Base-by-base conservation (phyloP, 2,113 vertebrate species). In the Sturnira hondurensis region DNA sequence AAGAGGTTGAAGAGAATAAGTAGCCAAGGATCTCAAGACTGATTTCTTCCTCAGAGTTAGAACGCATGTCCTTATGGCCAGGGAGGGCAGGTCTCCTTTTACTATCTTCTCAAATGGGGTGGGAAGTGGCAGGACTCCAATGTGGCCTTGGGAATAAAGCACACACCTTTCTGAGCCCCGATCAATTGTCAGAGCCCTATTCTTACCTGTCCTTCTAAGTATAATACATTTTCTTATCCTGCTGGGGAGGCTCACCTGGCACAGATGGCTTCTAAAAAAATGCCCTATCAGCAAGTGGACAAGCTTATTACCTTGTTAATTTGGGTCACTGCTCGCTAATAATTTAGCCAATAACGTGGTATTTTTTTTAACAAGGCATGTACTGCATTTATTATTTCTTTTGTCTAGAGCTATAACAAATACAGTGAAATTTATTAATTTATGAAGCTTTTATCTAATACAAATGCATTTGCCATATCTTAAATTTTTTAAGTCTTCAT, bases 351-450 rank as follows among this genome's bases (percentile, higher is more conserved):
- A 97, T 98, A 98, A 97, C 85, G 96, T 86, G 92, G 38, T 98
- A 97, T 98, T 98, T 98, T 98, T 98, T 97, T 98, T 82, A 98
- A 98, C 96, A 97, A 98, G 94, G 94, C 95, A 98, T 97, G 97
- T 97, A 98, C 50, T 98, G 86, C 98, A 98, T 98, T 98, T 98
- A 98, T 98, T 98, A 98, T 98, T 98, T 98, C 98, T 96, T 98
- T 98, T 97, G 85, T 97, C 86, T 96, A 95, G 89, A 96, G 93
- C 58, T 70, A 92, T 98, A 98, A 98, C 98, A 98, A 98, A 98
- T 98, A 98, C 80, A 89, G 82, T 77, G 91, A 97, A 98, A 97
- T 98, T 93, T 70, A 98, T 97, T 94, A 98, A 98, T 98, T 98
- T 98, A 98, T 98, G 82, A 96, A 97, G 96, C 73, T 98, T 98